Percentiles rank a stretch among this genome's conserved stretches.
Conservation (phyloP, 1,140 invertebrate genomes). For the Muscidifurax raptorellus region DNA sequence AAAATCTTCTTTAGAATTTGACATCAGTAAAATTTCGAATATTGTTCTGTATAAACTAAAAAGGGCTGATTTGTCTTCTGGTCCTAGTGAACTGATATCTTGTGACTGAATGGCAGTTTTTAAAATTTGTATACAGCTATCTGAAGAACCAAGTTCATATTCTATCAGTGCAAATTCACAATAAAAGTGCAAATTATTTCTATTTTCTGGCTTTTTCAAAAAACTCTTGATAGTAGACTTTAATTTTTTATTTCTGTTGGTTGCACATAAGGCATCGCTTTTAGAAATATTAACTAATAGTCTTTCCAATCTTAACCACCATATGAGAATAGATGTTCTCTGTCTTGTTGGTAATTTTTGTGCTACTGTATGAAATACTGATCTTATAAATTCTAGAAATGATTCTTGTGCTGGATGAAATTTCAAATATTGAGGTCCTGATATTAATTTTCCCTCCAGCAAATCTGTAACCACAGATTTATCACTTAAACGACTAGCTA, state of each 20-base stretch:
- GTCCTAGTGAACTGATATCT: constrained; percentile 55
- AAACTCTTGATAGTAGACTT: constrained; percentile 77
- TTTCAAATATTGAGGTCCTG: constrained; percentile 78
- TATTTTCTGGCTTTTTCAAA: constrained; percentile 75
- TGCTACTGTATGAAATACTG: constrained; percentile 65
- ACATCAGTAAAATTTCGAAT: constrained; percentile 70
- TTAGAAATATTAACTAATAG: constrained; percentile 75
- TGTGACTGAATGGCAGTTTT: constrained; percentile 72
- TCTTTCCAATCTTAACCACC: constrained; percentile 80
- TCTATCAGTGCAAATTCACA: constrained; percentile 81
- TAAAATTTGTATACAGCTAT: constrained; percentile 73
- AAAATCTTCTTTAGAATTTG: constrained; percentile 52
- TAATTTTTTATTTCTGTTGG: constrained; percentile 71
- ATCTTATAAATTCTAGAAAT: constrained; percentile 76
- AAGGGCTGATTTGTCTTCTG: constrained; percentile 65
- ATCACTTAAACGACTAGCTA: constrained; percentile 64
- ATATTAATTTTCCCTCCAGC: constrained; percentile 72
- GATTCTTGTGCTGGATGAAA: constrained; percentile 78
- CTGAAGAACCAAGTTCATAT: constrained; percentile 73
- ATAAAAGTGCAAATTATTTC: constrained; percentile 78
- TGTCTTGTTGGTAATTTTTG: constrained; percentile 60
- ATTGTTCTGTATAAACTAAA: constrained; percentile 72
- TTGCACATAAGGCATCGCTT: constrained; percentile 68
- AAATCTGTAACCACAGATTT: constrained; percentile 71
- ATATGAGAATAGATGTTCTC: constrained; percentile 75